Percentiles rank a stretch among this genome's conserved stretches.
Conservation (phyloP, 1,140 invertebrate genomes). For the Solenopsis fugax region DNA sequence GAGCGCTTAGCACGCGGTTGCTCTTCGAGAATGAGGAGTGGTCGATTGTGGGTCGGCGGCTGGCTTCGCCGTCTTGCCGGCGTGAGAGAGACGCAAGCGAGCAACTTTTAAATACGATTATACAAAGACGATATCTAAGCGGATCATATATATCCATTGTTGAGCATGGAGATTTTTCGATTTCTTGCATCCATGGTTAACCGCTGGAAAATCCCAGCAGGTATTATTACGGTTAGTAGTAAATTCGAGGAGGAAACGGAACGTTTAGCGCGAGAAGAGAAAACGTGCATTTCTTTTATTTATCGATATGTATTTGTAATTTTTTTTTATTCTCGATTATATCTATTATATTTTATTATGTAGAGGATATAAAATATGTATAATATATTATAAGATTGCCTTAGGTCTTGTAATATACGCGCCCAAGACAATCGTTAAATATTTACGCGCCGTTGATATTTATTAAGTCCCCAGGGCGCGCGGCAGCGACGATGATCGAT, state of each 20-base stretch:
- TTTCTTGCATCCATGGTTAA: constrained; percentile 28
- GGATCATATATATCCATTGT: constrained; percentile 67
- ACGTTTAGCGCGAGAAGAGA: background rate
- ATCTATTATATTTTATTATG: background rate
- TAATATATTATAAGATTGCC: constrained; percentile 8
- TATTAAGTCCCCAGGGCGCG: constrained; percentile 18
- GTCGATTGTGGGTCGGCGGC: constrained; percentile 65
- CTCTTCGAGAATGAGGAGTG: constrained; percentile 69
- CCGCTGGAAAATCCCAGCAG: constrained; percentile 33
- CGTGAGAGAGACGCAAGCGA: constrained; percentile 4
- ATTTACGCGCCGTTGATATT: constrained; percentile 53
- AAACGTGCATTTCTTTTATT: background rate
- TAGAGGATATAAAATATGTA: background rate
- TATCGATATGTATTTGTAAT: background rate
- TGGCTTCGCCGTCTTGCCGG: background rate
- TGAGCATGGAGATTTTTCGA: constrained; percentile 18
- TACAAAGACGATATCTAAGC: constrained; percentile 73
- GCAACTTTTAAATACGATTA: constrained; percentile 78
- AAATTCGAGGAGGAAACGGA: background rate
- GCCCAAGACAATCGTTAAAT: constrained; percentile 37
- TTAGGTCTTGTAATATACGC: background rate
- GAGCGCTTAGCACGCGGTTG: constrained; percentile 69
- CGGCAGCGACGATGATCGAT: constrained; percentile 55
- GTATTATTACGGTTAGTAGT: background rate
- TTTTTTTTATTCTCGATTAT: background rate